Evolutionary conservation across 2,797 vertebrate species (phyloP).

Genomic region (Prunella strophiata): DNA sequence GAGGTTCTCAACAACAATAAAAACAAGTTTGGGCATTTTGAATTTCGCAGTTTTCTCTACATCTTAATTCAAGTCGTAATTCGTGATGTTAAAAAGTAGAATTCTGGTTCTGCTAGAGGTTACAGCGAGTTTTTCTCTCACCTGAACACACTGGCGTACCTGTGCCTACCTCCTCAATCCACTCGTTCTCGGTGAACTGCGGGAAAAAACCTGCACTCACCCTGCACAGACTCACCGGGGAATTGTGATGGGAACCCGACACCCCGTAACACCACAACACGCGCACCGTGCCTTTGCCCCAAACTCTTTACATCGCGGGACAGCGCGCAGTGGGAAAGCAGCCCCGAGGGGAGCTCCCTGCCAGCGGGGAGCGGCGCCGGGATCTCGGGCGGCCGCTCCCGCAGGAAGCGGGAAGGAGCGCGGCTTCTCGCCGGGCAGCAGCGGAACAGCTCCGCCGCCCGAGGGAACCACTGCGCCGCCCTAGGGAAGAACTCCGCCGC

Average conservation of each 20-base stretch:
- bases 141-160: not conserved
- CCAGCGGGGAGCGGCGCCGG: not conserved
- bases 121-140: not conserved
- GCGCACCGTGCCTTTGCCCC: fast-evolving
- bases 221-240: too few species aligned
- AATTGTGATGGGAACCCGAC: not conserved
- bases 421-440: not conserved
- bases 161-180: not conserved
- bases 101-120: not conserved
- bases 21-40: not conserved
- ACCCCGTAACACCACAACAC: too few species aligned
- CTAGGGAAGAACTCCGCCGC: too few species aligned
- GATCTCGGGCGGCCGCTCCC: not conserved
- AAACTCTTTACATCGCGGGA: fast-evolving
- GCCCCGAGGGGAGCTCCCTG: not conserved
- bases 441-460: not conserved
- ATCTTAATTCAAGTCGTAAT: not conserved
- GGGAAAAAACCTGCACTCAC: fast-evolving
- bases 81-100: not conserved
- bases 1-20: not conserved
- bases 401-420: not conserved
- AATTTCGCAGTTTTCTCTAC: not conserved
- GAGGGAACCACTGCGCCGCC: too few species aligned
- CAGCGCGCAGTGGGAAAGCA: not conserved
- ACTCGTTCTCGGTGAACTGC: not conserved